phyloP scores from a whole-genome alignment of 2,888 invertebrate species.

The Polia nebulosa region DNA sequence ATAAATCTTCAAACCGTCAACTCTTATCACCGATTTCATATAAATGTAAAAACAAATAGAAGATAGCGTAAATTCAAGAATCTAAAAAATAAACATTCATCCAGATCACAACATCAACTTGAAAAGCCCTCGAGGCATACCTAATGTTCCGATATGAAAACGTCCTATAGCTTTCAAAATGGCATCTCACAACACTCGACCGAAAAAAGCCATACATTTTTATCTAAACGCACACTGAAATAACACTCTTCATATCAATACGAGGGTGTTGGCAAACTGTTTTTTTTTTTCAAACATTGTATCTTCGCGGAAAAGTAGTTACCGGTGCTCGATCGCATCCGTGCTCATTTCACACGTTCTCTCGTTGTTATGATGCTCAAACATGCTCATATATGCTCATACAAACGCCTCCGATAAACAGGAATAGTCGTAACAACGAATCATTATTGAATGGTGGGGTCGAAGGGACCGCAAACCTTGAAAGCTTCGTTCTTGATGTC shows the following conservation, averaged over 20 bases:
- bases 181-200: slow-evolving; percentile 46
- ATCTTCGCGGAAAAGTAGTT: slow-evolving; percentile 88
- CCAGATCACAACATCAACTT: slow-evolving; percentile 2
- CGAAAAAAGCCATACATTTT: slow-evolving; percentile 64
- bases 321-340: slow-evolving; percentile 88
- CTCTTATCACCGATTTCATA: too few species aligned
- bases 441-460: slow-evolving; percentile 83
- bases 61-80: too few species aligned
- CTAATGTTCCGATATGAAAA: slow-evolving; percentile 30
- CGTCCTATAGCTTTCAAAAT: slow-evolving; percentile 36
- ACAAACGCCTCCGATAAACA: slow-evolving; percentile 68
- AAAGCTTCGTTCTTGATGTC: slow-evolving; percentile 41
- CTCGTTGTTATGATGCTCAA: slow-evolving; percentile 70
- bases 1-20: too few species aligned
- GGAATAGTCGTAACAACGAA: slow-evolving; percentile 76
- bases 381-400: slow-evolving; percentile 51
- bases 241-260: slow-evolving; percentile 65
- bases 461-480: slow-evolving; percentile 71
- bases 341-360: slow-evolving; percentile 79
- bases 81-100: background rate
- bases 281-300: slow-evolving; percentile 82
- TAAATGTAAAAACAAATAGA: too few species aligned
- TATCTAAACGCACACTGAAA: slow-evolving; percentile 67
- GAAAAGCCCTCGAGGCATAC: slow-evolving; percentile 14
- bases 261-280: slow-evolving; percentile 52